Evolutionary conservation across 2,113 vertebrate species (phyloP), one percentile per base, ranked within the genome.

Genomic region (Motacilla alba): DNA sequence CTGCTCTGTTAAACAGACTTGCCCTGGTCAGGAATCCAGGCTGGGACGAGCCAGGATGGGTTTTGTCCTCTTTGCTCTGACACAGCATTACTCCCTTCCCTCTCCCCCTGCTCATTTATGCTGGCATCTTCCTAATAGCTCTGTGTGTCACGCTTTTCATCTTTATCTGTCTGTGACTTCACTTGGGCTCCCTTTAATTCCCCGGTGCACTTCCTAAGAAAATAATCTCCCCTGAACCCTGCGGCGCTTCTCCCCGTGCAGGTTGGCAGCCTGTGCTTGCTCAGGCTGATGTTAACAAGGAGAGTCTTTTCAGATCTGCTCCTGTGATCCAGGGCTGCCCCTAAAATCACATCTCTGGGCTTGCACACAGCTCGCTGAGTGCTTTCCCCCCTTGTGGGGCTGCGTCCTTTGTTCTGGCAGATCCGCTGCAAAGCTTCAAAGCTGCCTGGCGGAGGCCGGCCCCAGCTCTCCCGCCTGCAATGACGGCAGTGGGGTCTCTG

Each of bases 181-280:
- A 7, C 49, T 14, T 13, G 49, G 76, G 64, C 62, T 95, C 41
- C 83, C 90, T 89, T 52, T 78, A 87, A 81, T 84, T 95, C 95
- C 85, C 41, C 43, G 0, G 20, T 15, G 39, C 7, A 0, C 63
- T 74, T 79, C 62, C 84, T 47, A 35, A 89, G 90, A 41, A 74
- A 78, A 75, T 55, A 63, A 74, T 67, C 83, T 56, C 66, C 22
- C 0, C 15, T 7, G 56, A 77, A 17, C 43, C 78, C 78, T 20
- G 83, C 62, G 18, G 74, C 8, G 0, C 81, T 53, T 9, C 62
- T 84, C 49, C 81, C 78, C 2, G 13, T 3, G 10, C 68, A 28
- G 76, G 72, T 59, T 22, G 49, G 91, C 77, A 67, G 92, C 88
- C 82, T 11, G 1, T 4, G 43, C 77, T 81, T 20, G 13, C 77